Conservation (phyloP, 1,140 invertebrate species). For the Stegodyphus mimosarum region DNA sequence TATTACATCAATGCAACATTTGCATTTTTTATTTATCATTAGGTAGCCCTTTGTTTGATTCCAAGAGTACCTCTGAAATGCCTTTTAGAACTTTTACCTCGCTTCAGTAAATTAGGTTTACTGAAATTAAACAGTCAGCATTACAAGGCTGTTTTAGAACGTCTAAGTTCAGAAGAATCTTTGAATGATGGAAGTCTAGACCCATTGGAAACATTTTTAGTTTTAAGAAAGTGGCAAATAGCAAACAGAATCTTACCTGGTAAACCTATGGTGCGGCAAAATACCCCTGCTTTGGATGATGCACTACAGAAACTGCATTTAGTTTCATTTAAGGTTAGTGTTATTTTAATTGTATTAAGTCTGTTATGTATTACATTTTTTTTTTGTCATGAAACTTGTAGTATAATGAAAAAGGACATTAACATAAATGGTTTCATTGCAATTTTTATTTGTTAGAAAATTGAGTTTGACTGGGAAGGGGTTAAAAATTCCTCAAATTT, state of each 20-base stretch:
- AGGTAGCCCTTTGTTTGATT: constrained; percentile 76
- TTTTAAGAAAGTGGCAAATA: constrained; percentile 62
- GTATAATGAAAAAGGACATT: too few species aligned
- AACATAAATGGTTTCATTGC: too few species aligned
- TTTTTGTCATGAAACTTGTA: not conserved
- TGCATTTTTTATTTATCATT: constrained; percentile 19
- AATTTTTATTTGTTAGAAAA: too few species aligned
- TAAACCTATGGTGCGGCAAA: constrained; percentile 63
- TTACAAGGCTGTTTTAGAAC: constrained; percentile 68
- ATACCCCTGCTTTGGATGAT: constrained; percentile 65
- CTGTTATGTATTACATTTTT: not conserved
- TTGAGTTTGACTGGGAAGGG: too few species aligned
- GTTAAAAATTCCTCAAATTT: too few species aligned
- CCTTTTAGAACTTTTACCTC: constrained; percentile 74
- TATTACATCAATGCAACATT: too few species aligned
- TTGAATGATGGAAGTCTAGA: constrained; percentile 72
- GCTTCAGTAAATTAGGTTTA: constrained; percentile 75
- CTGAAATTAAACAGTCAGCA: constrained; percentile 69
- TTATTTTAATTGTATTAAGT: not conserved
- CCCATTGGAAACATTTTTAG: constrained; percentile 73
- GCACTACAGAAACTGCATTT: constrained; percentile 68
- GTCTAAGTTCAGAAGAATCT: constrained; percentile 68
- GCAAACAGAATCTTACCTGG: constrained; percentile 7
- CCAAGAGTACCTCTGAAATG: constrained; percentile 73
- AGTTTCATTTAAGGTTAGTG: constrained; percentile 67